phyloP scores from a whole-genome alignment of 2,888 invertebrate genomes.

The Drosophila vallismaia region DNA sequence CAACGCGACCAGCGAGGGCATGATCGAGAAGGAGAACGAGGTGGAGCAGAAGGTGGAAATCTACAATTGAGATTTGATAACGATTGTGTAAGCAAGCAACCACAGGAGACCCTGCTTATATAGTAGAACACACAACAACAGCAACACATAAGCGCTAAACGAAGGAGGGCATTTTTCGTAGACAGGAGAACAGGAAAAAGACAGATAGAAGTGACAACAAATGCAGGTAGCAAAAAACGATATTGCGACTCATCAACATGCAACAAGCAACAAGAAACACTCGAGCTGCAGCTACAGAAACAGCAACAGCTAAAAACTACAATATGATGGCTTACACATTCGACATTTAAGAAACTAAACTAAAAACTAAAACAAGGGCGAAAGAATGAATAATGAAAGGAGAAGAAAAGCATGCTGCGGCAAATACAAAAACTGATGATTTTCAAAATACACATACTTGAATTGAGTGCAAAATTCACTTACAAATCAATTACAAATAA shows the following conservation, averaged over 20 bases:
- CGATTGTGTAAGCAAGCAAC: constrained; percentile 78
- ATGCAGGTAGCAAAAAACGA: constrained; percentile 9
- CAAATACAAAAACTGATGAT: constrained; percentile 16
- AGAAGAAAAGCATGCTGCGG: constrained; percentile 3
- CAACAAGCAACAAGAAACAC: constrained; percentile 33
- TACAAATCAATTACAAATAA: constrained; percentile 31
- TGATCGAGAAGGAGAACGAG: constrained; percentile 84
- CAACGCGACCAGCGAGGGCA: constrained; percentile 83
- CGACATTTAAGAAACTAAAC: constrained; percentile 14
- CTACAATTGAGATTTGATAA: constrained; percentile 84
- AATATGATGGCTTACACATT: constrained; percentile 34
- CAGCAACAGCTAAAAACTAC: constrained; percentile 4
- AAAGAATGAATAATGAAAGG: background rate
- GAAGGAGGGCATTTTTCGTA: background rate
- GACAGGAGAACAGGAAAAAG: constrained; percentile 7
- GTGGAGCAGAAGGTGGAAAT: constrained; percentile 81
- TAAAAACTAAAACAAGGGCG: background rate
- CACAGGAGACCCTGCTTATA: constrained; percentile 36
- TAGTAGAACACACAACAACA: constrained; percentile 15
- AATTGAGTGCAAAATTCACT: constrained; percentile 39
- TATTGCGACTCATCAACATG: constrained; percentile 16
- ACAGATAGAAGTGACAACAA: constrained; percentile 10
- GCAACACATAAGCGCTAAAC: background rate
- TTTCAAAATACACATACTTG: constrained; percentile 9
- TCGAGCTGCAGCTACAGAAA: constrained; percentile 24